Conservation (phyloP, 2,113 vertebrate species). For the Pituophis catenifer region DNA sequence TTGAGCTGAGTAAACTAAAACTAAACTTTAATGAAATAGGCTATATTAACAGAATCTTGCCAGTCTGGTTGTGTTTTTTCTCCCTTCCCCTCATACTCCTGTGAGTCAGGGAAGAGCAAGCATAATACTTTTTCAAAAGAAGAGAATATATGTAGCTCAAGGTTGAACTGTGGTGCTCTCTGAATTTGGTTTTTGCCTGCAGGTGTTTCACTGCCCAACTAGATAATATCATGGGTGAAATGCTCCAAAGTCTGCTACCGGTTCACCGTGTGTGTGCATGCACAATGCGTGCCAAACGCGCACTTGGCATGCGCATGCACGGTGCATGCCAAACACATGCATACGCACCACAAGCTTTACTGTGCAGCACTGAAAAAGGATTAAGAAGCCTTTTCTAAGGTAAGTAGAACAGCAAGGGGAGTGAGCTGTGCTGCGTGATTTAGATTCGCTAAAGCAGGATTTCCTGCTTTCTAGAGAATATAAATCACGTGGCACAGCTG, state of each 20-base stretch:
- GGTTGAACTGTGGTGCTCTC: not conserved
- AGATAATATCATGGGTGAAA: not conserved
- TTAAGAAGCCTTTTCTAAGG: too few species aligned
- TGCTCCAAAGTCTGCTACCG: too few species aligned
- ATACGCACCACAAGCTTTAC: accelerated
- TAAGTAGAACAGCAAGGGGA: too few species aligned
- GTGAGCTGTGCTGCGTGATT: too few species aligned
- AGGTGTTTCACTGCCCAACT: not conserved
- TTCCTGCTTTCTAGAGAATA: too few species aligned
- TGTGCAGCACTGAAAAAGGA: too few species aligned
- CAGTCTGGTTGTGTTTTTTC: not conserved
- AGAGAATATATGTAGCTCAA: not conserved
- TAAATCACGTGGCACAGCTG: too few species aligned
- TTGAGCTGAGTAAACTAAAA: not conserved
- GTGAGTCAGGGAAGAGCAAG: not conserved
- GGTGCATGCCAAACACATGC: too few species aligned
- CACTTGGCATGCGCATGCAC: too few species aligned
- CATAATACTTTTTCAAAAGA: not conserved
- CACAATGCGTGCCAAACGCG: too few species aligned
- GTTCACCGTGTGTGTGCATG: too few species aligned
- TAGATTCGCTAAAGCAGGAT: too few species aligned
- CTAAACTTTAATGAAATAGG: not conserved
- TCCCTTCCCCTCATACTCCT: not conserved
- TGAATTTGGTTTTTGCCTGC: not conserved
- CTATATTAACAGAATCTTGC: not conserved